Conservation (phyloP, 2,888 invertebrate species). For the Mimumesa dahlbomi region DNA sequence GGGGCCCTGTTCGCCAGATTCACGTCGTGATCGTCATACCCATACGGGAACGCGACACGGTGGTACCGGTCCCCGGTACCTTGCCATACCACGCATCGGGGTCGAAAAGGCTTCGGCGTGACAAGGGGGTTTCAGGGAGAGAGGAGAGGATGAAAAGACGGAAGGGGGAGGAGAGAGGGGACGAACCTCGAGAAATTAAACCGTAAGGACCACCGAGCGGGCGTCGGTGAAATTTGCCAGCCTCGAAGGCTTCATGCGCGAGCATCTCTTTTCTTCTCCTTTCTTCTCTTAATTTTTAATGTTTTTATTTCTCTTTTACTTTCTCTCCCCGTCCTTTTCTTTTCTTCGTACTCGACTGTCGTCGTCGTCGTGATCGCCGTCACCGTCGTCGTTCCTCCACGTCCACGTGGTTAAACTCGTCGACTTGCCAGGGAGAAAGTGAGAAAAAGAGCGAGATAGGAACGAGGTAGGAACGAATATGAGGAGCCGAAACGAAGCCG, state of each 20-base stretch:
- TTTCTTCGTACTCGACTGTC: too few relatives aligned
- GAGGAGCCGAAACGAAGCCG: conserved; percentile 50
- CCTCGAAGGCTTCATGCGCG: conserved; percentile 20
- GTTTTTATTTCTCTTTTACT: too few relatives aligned
- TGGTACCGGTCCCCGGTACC: neutral
- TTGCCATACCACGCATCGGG: neutral
- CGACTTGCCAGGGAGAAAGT: too few relatives aligned
- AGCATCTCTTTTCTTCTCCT: conserved; percentile 15
- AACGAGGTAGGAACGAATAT: conserved; percentile 25
- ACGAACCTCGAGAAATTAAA: conserved; percentile 46
- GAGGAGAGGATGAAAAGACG: neutral
- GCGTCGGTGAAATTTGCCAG: conserved; percentile 46
- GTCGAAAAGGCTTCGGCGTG: neutral
- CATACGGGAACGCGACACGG: conserved; percentile 14
- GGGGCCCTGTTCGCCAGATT: conserved; percentile 2
- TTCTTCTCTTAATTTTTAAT: conserved; percentile 23
- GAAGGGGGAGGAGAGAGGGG: conserved; percentile 2
- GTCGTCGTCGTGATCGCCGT: too few relatives aligned
- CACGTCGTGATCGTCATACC: conserved; percentile 16
- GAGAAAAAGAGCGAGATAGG: conserved; percentile 6
- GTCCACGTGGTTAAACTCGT: too few relatives aligned
- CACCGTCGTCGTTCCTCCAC: too few relatives aligned
- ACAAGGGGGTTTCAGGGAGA: neutral
- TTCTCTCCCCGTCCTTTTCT: too few relatives aligned
- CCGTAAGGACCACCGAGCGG: conserved; percentile 57